Conservation (phyloP, 2,888 invertebrate species). For the Ophioninae sp. region DNA sequence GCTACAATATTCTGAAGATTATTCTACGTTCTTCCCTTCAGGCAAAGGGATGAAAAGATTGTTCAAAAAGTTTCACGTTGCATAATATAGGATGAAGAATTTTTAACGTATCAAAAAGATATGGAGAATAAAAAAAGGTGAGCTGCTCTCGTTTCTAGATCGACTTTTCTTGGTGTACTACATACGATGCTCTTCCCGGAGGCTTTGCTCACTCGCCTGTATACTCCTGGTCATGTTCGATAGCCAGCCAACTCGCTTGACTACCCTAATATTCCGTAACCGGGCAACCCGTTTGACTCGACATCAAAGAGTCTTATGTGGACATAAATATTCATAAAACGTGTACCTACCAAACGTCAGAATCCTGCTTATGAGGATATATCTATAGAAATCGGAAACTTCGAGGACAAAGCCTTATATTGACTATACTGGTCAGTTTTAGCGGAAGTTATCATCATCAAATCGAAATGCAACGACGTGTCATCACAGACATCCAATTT, state of each 20-base stretch:
- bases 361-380: slow-evolving; percentile 1
- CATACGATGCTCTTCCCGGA: not conserved
- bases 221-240: slow-evolving; percentile 43
- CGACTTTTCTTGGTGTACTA: slow-evolving; percentile 24
- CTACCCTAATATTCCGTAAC: slow-evolving; percentile 43
- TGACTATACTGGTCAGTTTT: not conserved
- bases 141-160: not conserved
- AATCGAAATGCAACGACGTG: slow-evolving; percentile 51
- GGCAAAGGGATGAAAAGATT: not conserved
- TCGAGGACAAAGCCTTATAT: slow-evolving; percentile 4
- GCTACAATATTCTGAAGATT: not conserved
- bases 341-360: not conserved
- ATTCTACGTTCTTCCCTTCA: not conserved
- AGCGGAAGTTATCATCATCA: slow-evolving; percentile 43
- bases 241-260: slow-evolving; percentile 43
- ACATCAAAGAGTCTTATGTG: slow-evolving; percentile 47
- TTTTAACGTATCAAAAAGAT: slow-evolving; percentile 10
- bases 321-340: slow-evolving; percentile 51
- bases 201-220: slow-evolving; percentile 32
- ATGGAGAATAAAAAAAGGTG: not conserved
- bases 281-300: slow-evolving; percentile 38
- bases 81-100: slow-evolving; percentile 1
- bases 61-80: not conserved
- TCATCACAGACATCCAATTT: slow-evolving; percentile 58
- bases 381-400: not conserved